These are phyloP conservation scores for Oryzias celebensis DNA, from an alignment of 2,113 vertebrate genomes.

Conservation along the genomic window DNA sequence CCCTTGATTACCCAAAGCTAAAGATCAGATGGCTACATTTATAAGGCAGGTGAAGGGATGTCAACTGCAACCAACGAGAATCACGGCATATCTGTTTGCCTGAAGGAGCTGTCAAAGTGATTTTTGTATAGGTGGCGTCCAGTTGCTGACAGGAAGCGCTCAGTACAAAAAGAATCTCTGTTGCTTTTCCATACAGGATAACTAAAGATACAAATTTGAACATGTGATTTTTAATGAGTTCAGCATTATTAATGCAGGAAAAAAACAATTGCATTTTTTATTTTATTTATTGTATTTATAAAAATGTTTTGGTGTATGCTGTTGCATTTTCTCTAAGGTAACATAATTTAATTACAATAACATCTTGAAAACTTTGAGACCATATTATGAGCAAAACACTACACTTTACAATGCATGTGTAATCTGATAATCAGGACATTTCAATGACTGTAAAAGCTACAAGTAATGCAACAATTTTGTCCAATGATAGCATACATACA, in stretches of 20 bases:
- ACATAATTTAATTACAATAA: constrained; percentile 34
- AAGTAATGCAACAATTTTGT: background rate
- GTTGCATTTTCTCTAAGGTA: constrained; percentile 4
- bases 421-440: constrained; percentile 42
- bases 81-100: constrained; percentile 67
- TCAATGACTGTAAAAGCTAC: constrained; percentile 16
- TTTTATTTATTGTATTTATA: background rate
- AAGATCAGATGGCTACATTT: constrained; percentile 57
- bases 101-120: constrained; percentile 57
- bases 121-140: constrained; percentile 55
- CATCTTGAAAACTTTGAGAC: constrained; percentile 26
- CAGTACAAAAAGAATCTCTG: constrained; percentile 19
- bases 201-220: too few relatives aligned
- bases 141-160: constrained; percentile 52
- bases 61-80: constrained; percentile 62
- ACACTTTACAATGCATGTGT: constrained; percentile 45
- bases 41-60: constrained; percentile 53
- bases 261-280: too few relatives aligned
- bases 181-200: too few relatives aligned
- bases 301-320: too few relatives aligned
- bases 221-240: background rate
- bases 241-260: too few relatives aligned
- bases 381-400: constrained; percentile 32
- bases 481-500: constrained; percentile 2
- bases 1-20: constrained; percentile 42